Base-by-base conservation (phyloP, 2,888 invertebrate genomes). In the Drosophila heteroneura region DNA sequence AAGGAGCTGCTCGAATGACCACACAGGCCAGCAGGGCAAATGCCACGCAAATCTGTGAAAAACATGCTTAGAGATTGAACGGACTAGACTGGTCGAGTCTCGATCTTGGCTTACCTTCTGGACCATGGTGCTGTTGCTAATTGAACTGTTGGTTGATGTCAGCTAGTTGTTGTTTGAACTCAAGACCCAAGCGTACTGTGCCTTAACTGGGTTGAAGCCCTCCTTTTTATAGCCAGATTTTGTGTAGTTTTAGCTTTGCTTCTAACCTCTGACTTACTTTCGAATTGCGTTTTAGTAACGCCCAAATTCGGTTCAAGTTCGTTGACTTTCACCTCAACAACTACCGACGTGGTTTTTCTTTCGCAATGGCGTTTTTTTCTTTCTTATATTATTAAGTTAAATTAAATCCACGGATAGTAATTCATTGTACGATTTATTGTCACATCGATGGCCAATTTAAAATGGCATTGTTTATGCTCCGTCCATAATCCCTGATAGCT, bases 371-470 rank as follows among this genome's bases (percentile, higher is more conserved):
- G 5, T 28, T 19, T 7, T 52, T 66, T 53, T 35, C 39, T 60
- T 30, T 53, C 71, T 66, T 64, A 19, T 12, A n/a, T 39, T 57
- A 77, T 74, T 74, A 70, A 76, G 81, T 81, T 72, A 69, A 74
- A 79, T 81, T 56, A 83, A 89, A 89, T 79, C 82, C 66, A 72
- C 72, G 66, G 75, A 79, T 79, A 79, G 85, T 87, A 87, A 89
- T 81, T 89, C 88, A 87, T 83, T 85, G 77, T 68, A 81, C 82
- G 83, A 92, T 91, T 92, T 91, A 91, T 90, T 84, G 90, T 84
- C 82, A 79, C 83, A 91, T 83, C 85, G 85, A 79, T 82, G 70
- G 86, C 91, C 91, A 91, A 92, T 92, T 91, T 91, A 91, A 90
- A 91, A 66, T 85, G 83, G 76, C 85, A 91, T 90, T 85, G 90